Conservation (phyloP, 2,888 invertebrate species). For the Tethea ocularis region DNA sequence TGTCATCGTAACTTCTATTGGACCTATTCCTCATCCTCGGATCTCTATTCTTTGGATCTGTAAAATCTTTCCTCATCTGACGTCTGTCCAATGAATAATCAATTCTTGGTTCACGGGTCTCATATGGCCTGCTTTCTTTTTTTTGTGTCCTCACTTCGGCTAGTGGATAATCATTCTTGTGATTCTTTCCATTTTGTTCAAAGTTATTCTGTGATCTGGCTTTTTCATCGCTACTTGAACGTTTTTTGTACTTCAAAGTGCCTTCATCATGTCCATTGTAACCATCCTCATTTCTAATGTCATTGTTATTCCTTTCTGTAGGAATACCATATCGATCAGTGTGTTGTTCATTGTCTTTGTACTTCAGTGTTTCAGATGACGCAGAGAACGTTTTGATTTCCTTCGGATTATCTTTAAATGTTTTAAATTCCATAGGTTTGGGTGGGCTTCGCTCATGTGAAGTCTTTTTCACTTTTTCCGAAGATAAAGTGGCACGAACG, state of each 20-base stretch:
- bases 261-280: constrained; percentile 76
- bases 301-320: constrained; percentile 68
- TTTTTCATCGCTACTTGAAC: constrained; percentile 72
- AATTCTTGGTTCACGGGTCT: constrained; percentile 69
- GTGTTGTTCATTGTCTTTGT: constrained; percentile 72
- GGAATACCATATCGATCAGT: constrained; percentile 77
- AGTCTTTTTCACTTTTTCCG: constrained; percentile 70
- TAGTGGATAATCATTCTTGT: constrained; percentile 72
- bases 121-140: constrained; percentile 63
- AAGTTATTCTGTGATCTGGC: constrained; percentile 56
- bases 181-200: constrained; percentile 57
- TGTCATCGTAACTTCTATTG: constrained; percentile 77
- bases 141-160: constrained; percentile 66
- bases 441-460: constrained; percentile 71
- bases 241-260: constrained; percentile 78
- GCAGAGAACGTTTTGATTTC: constrained; percentile 80
- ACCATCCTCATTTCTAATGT: constrained; percentile 60
- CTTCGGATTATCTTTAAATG: constrained; percentile 78
- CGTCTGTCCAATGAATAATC: constrained; percentile 77
- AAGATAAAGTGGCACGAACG: constrained; percentile 69
- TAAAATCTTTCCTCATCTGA: constrained; percentile 65
- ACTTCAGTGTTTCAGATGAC: constrained; percentile 78
- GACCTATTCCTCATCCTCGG: constrained; percentile 55
- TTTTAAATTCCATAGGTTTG: constrained; percentile 79
- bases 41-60: constrained; percentile 65